These are phyloP conservation scores for Esperia sulphurella DNA, from an alignment of 2,888 invertebrate species.

Conservation along the genomic window DNA sequence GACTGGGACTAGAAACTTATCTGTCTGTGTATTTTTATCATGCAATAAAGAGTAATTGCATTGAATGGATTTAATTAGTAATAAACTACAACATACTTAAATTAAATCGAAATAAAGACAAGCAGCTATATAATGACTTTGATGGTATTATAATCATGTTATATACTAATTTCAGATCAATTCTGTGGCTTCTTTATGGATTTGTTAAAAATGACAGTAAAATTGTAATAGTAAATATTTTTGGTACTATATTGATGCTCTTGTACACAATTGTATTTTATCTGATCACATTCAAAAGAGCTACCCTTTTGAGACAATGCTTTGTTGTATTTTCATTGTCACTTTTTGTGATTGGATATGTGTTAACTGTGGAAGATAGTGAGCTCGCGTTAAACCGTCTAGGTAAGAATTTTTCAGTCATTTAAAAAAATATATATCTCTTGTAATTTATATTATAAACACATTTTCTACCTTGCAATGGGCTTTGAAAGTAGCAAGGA, in stretches of 20 bases:
- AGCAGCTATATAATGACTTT: too few species aligned
- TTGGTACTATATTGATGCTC: slow-evolving; percentile 85
- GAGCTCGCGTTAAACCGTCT: slow-evolving; percentile 77
- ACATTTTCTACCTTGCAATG: too few species aligned
- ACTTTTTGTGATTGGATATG: slow-evolving; percentile 77
- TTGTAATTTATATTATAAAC: too few species aligned
- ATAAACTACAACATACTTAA: too few species aligned
- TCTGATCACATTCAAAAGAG: slow-evolving; percentile 85
- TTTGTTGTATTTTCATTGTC: slow-evolving; percentile 72
- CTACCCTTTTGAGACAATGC: slow-evolving; percentile 81
- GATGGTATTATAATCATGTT: not conserved
- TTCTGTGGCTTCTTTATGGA: slow-evolving; percentile 90
- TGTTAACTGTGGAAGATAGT: slow-evolving; percentile 74
- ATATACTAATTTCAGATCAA: slow-evolving; percentile 78
- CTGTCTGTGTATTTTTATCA: too few species aligned
- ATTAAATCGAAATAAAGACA: too few species aligned
- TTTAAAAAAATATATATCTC: too few species aligned
- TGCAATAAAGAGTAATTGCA: too few species aligned
- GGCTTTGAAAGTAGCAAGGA: too few species aligned
- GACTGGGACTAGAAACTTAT: too few species aligned
- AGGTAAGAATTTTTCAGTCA: slow-evolving; percentile 66
- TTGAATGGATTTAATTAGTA: too few species aligned
- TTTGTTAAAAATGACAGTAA: slow-evolving; percentile 84
- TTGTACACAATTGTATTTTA: slow-evolving; percentile 85
- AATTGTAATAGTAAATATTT: slow-evolving; percentile 85